Evolutionary conservation across 2,888 invertebrate species (phyloP).

Genomic region (Lithosia quadra): DNA sequence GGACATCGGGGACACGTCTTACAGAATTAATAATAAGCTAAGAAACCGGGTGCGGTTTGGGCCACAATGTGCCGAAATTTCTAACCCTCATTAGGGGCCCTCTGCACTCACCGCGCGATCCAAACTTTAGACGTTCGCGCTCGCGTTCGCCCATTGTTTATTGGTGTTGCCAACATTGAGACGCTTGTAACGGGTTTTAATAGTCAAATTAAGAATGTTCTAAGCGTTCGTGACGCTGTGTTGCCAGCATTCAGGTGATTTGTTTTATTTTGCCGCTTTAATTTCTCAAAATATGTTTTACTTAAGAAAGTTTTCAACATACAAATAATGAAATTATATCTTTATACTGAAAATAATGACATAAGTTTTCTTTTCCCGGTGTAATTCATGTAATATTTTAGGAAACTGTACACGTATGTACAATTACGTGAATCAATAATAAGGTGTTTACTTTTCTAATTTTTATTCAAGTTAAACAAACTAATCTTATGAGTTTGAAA

Average conservation of each 20-base stretch:
- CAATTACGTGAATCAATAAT: too few species aligned
- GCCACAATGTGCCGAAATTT: constrained; percentile 85
- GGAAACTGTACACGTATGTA: too few species aligned
- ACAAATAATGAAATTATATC: not conserved
- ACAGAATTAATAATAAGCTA: constrained; percentile 88
- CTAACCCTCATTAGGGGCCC: constrained; percentile 85
- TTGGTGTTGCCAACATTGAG: constrained; percentile 82
- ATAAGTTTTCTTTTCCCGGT: not conserved
- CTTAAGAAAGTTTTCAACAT: constrained; percentile 1
- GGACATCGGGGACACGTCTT: constrained; percentile 88
- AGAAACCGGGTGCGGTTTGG: constrained; percentile 84
- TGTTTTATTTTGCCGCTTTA: constrained; percentile 57
- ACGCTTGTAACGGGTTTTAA: constrained; percentile 80
- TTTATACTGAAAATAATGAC: constrained; percentile 2
- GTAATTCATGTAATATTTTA: not conserved
- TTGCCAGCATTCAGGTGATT: constrained; percentile 54
- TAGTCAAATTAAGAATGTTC: constrained; percentile 81
- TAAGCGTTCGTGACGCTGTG: constrained; percentile 63
- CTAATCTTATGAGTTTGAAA: not conserved
- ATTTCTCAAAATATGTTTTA: constrained; percentile 25
- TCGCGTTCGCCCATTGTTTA: constrained; percentile 81
- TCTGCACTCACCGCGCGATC: constrained; percentile 84
- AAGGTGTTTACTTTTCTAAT: too few species aligned
- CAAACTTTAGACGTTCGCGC: constrained; percentile 81
- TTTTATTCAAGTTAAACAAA: not conserved